A percentile compares a stretch with the other conserved stretches of the same genome.
These are phyloP conservation scores for Diabrotica virgifera DNA, from an alignment of 1,140 invertebrate genomes.

Conservation along the genomic window DNA sequence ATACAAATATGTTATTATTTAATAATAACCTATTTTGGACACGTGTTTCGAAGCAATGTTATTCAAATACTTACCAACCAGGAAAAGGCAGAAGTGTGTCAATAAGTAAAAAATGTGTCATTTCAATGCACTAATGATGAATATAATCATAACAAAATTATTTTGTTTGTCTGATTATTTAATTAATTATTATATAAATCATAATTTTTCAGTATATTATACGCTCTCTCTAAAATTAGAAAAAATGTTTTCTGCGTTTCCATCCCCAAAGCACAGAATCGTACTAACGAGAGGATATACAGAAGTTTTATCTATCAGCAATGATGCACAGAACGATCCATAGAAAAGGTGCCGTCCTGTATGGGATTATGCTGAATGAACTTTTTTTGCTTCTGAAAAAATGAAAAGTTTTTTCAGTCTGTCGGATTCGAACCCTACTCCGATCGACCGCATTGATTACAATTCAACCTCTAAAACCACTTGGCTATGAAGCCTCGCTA, in stretches of 20 bases:
- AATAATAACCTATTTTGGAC: no score
- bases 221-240: no score
- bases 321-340: conserved; percentile 24
- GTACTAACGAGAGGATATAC: conserved; percentile 24
- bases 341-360: neutral
- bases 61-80: no score
- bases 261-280: conserved; percentile 22
- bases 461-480: neutral
- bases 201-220: no score
- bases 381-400: neutral
- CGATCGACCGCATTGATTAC: neutral
- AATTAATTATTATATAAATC: no score
- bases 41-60: no score
- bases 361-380: neutral
- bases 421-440: neutral
- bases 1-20: no score
- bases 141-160: no score
- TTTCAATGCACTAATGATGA: no score
- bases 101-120: no score
- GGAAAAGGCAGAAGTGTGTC: no score
- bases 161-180: no score
- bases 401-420: neutral
- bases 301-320: conserved; percentile 27
- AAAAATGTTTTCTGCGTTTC: conserved; percentile 27
- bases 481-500: neutral